phyloP scores from a whole-genome alignment of 2,888 invertebrate genomes.

The Dolichopus griseipennis region DNA sequence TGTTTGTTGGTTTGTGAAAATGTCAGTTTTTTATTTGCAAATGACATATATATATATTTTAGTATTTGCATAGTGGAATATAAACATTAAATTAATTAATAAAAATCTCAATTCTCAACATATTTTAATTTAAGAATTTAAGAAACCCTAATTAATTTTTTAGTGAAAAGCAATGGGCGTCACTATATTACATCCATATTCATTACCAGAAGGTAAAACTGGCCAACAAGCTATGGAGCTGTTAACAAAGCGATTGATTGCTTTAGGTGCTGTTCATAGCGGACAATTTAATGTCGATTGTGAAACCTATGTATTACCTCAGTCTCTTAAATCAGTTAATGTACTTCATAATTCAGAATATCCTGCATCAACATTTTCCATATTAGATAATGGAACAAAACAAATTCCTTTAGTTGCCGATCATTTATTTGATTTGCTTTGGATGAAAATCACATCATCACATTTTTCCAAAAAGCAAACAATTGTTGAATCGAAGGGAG shows the following conservation, averaged over 20 bases:
- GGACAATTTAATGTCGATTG: slow-evolving; percentile 93
- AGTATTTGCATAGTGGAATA: too few relatives aligned
- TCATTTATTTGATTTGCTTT: slow-evolving; percentile 78
- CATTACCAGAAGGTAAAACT: slow-evolving; percentile 80
- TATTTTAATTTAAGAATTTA: too few relatives aligned
- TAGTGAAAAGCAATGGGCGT: slow-evolving; percentile 33
- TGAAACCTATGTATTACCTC: slow-evolving; percentile 79
- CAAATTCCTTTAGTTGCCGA: slow-evolving; percentile 84
- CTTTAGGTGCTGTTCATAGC: slow-evolving; percentile 76
- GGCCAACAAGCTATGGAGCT: slow-evolving; percentile 83
- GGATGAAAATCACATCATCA: slow-evolving; percentile 79
- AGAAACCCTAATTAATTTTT: too few relatives aligned
- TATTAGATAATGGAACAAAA: slow-evolving; percentile 78
- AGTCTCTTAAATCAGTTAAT: slow-evolving; percentile 69
- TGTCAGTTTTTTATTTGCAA: too few relatives aligned
- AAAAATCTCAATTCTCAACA: too few relatives aligned
- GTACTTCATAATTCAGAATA: slow-evolving; percentile 94
- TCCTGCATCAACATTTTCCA: slow-evolving; percentile 87
- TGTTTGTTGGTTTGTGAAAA: too few relatives aligned
- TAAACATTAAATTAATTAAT: too few relatives aligned
- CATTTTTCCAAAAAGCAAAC: slow-evolving; percentile 85
- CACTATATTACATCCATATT: slow-evolving; percentile 66
- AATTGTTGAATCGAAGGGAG: slow-evolving; percentile 81
- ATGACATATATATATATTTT: too few relatives aligned
- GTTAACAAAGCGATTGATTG: slow-evolving; percentile 72